Base-by-base conservation (phyloP, 2,888 invertebrate species). In the Pristionchus exspectatus region DNA sequence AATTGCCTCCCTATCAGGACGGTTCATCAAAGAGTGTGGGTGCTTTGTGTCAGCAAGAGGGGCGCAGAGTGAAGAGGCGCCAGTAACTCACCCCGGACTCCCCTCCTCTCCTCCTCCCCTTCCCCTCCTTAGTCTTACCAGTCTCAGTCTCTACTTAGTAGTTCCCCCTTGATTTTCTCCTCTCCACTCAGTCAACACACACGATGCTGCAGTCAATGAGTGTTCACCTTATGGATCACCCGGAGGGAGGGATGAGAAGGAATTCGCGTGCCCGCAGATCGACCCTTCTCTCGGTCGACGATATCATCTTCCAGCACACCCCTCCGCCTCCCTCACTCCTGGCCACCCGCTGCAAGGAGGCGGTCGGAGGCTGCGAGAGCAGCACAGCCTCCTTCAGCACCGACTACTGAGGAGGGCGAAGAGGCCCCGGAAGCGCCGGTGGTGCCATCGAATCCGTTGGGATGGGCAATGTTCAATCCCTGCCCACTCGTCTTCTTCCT, bases 161-260 rank as follows among this genome's bases (percentile, higher is more conserved):
- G 7, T 56, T 44, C 50, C 44, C 81, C 81, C 27, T 33, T 33
- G 7, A 50, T 10, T 9, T 44, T 50, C 81, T 81, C 12, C 81
- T 30, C 3, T 38, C 30, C 38, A 38, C n/a, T 21, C 84, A 27
- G 84, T 56, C 83, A 83, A 50, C 27, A 81, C 54, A 54, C 85
- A 18, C 44, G n/a, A 93, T 93, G 93, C 91, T 93, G 89, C 93
- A 93, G 91, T 93, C 93, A 18, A 92, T 93, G 85, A 92, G 91
- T 72, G 93, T 91, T 16, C 93, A 93, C 89, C 90, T 93, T 66
- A 92, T 92, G 92, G 93, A 92, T 81, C 92, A 93, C 86, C 92
- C 89, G 0, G 89, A 89, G 27, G 27, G n/a, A 10, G 81, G 81
- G 4, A 38, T 44, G 50, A 30, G 91, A 27, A 90, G 92, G 24